Conservation (phyloP, 2,113 vertebrate species). For the Antennarius striatus region DNA sequence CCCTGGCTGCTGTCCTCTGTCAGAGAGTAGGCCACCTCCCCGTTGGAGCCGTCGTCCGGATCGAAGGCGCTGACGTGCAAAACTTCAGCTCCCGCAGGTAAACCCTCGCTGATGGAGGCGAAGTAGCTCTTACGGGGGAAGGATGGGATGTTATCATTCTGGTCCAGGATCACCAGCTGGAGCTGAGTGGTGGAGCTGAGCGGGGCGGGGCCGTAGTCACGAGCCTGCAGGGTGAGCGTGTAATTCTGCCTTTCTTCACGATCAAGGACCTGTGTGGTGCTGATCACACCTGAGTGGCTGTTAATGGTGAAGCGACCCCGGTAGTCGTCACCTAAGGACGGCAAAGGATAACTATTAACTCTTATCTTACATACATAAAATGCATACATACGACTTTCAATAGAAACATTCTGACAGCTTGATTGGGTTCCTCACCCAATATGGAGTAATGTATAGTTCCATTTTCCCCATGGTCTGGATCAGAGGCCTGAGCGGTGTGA, state of each 20-base stretch:
- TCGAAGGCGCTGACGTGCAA: constrained; percentile 83
- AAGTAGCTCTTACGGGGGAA: constrained; percentile 82
- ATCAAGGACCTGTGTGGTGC: constrained; percentile 82
- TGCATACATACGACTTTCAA: no score
- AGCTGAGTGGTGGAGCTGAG: constrained; percentile 80
- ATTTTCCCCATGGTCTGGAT: constrained; percentile 84
- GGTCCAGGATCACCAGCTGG: constrained; percentile 83
- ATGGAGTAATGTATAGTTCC: constrained; percentile 84
- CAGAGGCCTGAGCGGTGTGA: constrained; percentile 78
- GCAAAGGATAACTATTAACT: background rate
- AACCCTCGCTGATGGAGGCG: constrained; percentile 83
- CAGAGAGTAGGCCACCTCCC: constrained; percentile 83
- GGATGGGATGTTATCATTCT: constrained; percentile 87
- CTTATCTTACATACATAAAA: background rate
- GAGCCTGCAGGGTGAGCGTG: constrained; percentile 82
- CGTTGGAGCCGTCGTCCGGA: constrained; percentile 83
- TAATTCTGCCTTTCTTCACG: constrained; percentile 85
- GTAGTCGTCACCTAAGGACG: constrained; percentile 80
- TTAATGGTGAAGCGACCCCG: constrained; percentile 83
- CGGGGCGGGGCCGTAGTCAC: constrained; percentile 78
- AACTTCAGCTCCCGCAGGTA: constrained; percentile 77
- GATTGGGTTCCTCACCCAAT: constrained; percentile 73
- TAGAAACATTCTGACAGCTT: background rate
- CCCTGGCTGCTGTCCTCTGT: constrained; percentile 78
- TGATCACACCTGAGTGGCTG: constrained; percentile 82